Base-by-base conservation (phyloP, 2,797 vertebrate genomes). In the Syncerus caffer region DNA sequence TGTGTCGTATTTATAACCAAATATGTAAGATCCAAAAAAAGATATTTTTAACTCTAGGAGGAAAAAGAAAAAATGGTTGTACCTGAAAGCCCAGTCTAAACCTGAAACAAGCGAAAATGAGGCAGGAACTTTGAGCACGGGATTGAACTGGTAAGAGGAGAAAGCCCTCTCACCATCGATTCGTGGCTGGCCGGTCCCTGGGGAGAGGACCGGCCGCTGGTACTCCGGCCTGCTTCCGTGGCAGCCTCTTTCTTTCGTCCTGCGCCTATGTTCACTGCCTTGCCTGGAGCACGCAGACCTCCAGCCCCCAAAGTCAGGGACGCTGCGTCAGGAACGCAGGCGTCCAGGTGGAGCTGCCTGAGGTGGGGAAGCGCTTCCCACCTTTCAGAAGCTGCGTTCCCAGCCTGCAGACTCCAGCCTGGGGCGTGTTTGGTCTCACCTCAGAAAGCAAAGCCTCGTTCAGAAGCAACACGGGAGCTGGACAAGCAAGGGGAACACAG, bases 321-420 rank as follows among this genome's bases (percentile, higher is more conserved):
- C 2, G 3, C 38, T 62, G 76, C 2, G 3, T 17, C 45, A 0
- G 3, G 38, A 19, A 86, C 7, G 11, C 53, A 6, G 16, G 47
- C 7, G n/a, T n/a, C 17, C 2, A 2, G 47, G 71, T 38, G 29
- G 13, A 47, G 38, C 67, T 51, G 57, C 79, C 79, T n/a, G 38
- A 8, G 47, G 67, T 31, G 50, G 71, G 13, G 29, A n/a, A 29
- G 45, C 1, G 14, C 9, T 10, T n/a, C 14, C 12, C 19, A 45
- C 67, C 38, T 58, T 12, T 29, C 23, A 17, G 34, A 50, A 42
- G 94, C 47, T 42, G 17, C 6, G 1, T 31, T 14, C 29, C 34
- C 23, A 60, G 27, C 25, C 42, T 16, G 90, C 34, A 64, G 58
- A 50, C 42, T 9, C 23, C 10, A 19, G 31, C 14, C 47, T 64